Evolutionary conservation across 2,888 invertebrate species (phyloP).

Genomic region (Eupithecia insigniata): DNA sequence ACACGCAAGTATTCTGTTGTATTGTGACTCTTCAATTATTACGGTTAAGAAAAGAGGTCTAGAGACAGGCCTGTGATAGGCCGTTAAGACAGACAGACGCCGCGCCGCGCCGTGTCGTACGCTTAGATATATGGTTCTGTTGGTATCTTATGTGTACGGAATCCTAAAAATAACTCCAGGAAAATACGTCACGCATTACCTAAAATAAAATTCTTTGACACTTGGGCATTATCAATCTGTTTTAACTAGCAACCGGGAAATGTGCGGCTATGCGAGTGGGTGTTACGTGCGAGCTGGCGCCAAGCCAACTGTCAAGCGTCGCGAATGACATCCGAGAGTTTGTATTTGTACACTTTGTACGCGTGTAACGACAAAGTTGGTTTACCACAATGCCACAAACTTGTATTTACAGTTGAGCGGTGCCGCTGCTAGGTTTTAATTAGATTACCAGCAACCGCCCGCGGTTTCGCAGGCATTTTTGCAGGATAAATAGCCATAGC

Average conservation of each 20-base stretch:
- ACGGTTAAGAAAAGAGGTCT: background rate
- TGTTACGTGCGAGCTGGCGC: slow-evolving; percentile 38
- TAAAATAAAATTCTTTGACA: slow-evolving; percentile 78
- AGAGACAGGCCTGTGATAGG: background rate
- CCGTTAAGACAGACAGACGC: no score
- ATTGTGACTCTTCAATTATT: no score
- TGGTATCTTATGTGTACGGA: background rate
- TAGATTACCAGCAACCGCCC: background rate
- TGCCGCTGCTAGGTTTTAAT: background rate
- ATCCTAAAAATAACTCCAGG: background rate
- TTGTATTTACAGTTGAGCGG: slow-evolving; percentile 1
- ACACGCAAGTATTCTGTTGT: background rate
- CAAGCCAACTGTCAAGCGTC: slow-evolving; percentile 51
- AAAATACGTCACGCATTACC: slow-evolving; percentile 25
- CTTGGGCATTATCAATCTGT: slow-evolving; percentile 81
- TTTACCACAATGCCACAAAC: slow-evolving; percentile 2
- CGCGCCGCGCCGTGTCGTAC: no score
- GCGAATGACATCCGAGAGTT: slow-evolving; percentile 24
- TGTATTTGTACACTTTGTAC: slow-evolving; percentile 9
- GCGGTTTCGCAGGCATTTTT: background rate
- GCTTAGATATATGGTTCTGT: background rate
- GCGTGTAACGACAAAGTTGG: slow-evolving; percentile 8
- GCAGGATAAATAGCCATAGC: background rate
- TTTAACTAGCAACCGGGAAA: slow-evolving; percentile 71
- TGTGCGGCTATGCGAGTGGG: slow-evolving; percentile 47